Evolutionary conservation across 2,888 invertebrate species (phyloP), one percentile per base, ranked within the genome.

Genomic region (Galerucella nymphaeae): DNA sequence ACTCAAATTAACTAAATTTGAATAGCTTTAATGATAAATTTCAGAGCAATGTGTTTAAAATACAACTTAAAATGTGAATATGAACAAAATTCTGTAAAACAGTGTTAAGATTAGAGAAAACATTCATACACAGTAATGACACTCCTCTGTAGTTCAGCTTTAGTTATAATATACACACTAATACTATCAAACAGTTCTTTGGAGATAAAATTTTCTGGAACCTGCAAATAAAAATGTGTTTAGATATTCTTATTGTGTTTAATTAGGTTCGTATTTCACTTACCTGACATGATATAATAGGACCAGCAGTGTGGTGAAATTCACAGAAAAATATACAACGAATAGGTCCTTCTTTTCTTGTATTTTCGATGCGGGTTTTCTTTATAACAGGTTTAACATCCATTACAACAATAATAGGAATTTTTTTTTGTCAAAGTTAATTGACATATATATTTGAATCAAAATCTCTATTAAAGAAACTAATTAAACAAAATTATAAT

Each of bases 171-270:
- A 84, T 96, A 98, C 30, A 95, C 95, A 84, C 95, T 96, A 71
- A 98, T 93, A 72, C 95, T 93, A 88, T 98, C 97, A 88, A 98
- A 98, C 20, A 94, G 90, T 82, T 98, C 97, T 86, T 97, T 97
- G 0, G 95, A 94, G 63, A 98, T 93, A 84, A 93, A 96, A 83
- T 96, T 94, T 82, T 94, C 93, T 8, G 98, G 98, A 20, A 72
- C 59, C 67, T 79, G 74, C 55, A 62, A 67, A 62, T 14, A 62
- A 45, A 38, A 63, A 20, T 30, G 42, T 48, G 38, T 63, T 38
- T 30, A n/a, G 62, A 53, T 53, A 53, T 16, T 3, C 23, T 23
- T 23, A n/a, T 14, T 6, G 11, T 16, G 16, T 64, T 58, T 50
- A 64, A 45, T 16, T 42, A 11, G 45, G n/a, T 23, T 64, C n/a